Conservation (phyloP, 2,797 vertebrate species). For the Furcifer pardalis region DNA sequence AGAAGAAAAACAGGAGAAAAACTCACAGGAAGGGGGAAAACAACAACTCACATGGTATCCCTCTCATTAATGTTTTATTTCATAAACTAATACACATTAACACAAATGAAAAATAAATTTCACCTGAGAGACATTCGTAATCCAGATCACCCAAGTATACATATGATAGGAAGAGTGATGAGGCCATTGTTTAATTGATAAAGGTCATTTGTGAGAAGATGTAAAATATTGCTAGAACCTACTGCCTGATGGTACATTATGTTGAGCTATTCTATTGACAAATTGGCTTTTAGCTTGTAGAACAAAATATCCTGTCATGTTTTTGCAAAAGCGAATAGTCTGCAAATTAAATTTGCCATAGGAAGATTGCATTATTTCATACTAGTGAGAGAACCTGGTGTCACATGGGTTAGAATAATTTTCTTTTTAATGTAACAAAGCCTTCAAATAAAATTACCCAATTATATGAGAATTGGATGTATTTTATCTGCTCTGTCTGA, state of each 20-base stretch:
- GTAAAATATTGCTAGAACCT: neutral
- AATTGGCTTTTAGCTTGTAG: neutral
- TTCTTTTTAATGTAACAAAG: neutral
- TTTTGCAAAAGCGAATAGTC: neutral
- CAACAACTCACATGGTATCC: neutral
- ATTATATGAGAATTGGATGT: neutral
- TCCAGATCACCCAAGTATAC: neutral
- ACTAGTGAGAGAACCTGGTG: neutral
- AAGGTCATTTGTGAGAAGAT: slow-evolving; percentile 13
- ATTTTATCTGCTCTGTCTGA: neutral
- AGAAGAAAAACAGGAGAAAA: neutral
- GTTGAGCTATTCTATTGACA: neutral
- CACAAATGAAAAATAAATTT: neutral
- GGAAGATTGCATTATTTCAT: neutral
- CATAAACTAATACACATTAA: neutral
- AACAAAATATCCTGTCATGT: neutral
- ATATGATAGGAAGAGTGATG: neutral
- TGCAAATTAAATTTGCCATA: neutral
- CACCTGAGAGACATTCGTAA: neutral
- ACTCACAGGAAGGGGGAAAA: neutral
- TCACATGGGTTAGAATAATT: neutral
- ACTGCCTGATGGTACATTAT: slow-evolving; percentile 13
- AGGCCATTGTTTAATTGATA: slow-evolving; percentile 28
- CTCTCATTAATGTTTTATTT: slow-evolving; percentile 27
- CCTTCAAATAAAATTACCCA: neutral